Conservation (phyloP, 2,888 invertebrate genomes). For the Seira ritae region DNA sequence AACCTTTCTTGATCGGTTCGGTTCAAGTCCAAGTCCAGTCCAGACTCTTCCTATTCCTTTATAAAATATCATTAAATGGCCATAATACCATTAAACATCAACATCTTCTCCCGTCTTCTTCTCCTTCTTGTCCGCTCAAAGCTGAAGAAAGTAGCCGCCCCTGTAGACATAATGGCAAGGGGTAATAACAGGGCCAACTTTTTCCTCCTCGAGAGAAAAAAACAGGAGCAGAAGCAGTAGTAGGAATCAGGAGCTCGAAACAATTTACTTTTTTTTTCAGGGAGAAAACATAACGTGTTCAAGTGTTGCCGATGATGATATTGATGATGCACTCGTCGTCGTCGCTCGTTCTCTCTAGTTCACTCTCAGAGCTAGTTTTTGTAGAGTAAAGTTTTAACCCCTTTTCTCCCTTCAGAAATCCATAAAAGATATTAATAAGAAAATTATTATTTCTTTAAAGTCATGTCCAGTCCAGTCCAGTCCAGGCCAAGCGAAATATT, state of each 20-base stretch:
- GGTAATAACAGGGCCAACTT: constrained; percentile 51
- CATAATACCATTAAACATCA: constrained; percentile 39
- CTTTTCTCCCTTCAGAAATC: neutral
- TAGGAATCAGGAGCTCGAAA: neutral
- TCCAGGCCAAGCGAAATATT: too few relatives aligned
- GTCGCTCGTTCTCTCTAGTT: neutral
- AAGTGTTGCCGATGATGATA: constrained; percentile 9
- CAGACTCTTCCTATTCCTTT: neutral
- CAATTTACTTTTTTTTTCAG: constrained; percentile 10
- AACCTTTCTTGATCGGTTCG: too few relatives aligned
- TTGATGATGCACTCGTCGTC: neutral
- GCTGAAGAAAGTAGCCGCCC: constrained; percentile 52
- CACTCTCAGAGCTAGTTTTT: neutral
- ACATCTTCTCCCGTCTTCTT: neutral
- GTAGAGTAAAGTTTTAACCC: neutral
- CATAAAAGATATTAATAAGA: constrained; percentile 1
- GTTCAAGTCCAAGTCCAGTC: neutral
- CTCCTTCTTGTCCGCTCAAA: too few relatives aligned
- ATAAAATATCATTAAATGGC: constrained; percentile 48
- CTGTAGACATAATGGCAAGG: constrained; percentile 59
- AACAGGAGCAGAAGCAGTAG: constrained; percentile 25
- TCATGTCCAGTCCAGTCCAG: neutral
- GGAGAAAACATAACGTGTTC: neutral
- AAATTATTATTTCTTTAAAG: neutral
- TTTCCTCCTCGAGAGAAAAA: neutral